phyloP scores from a whole-genome alignment of 2,797 vertebrate genomes.

The Enoplosus armatus region DNA sequence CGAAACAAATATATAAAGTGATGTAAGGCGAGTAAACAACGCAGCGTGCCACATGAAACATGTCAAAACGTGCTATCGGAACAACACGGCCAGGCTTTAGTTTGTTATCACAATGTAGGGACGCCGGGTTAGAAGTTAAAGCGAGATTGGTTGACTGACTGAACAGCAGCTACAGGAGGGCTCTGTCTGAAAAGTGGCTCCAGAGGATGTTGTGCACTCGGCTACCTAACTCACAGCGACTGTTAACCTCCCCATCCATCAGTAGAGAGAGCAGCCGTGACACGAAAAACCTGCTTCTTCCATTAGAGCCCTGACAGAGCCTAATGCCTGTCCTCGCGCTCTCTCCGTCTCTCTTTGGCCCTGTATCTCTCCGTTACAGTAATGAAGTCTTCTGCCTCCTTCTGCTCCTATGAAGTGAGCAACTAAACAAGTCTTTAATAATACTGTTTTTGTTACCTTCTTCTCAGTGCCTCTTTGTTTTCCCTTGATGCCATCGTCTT shows the following conservation, averaged over 20 bases:
- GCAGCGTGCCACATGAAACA: slow-evolving; percentile 31
- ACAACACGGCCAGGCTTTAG: slow-evolving; percentile 1
- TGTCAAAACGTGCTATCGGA: neutral
- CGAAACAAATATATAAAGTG: slow-evolving; percentile 12
- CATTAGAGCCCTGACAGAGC: slow-evolving; percentile 75
- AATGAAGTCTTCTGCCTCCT: slow-evolving; percentile 56
- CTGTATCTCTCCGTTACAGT: slow-evolving; percentile 42
- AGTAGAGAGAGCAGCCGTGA: slow-evolving; percentile 73
- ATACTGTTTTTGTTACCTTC: slow-evolving; percentile 46
- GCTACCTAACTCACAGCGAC: slow-evolving; percentile 62
- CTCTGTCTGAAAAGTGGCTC: slow-evolving; percentile 52
- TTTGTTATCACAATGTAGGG: slow-evolving; percentile 27
- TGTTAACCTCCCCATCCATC: slow-evolving; percentile 78
- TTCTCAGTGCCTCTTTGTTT: slow-evolving; percentile 51
- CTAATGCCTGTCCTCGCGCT: slow-evolving; percentile 60
- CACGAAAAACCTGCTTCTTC: slow-evolving; percentile 78
- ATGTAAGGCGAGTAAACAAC: slow-evolving; percentile 38
- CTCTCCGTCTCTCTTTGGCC: slow-evolving; percentile 43
- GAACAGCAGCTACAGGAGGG: slow-evolving; percentile 41
- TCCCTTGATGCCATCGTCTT: slow-evolving; percentile 58
- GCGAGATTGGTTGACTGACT: slow-evolving; percentile 47
- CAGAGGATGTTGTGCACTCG: slow-evolving; percentile 49
- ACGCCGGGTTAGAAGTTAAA: slow-evolving; percentile 33
- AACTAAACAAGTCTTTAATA: slow-evolving; percentile 56
- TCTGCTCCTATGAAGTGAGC: slow-evolving; percentile 47